Evolutionary conservation across 2,113 vertebrate genomes (phyloP).

Genomic region (Oostethus manadensis): DNA sequence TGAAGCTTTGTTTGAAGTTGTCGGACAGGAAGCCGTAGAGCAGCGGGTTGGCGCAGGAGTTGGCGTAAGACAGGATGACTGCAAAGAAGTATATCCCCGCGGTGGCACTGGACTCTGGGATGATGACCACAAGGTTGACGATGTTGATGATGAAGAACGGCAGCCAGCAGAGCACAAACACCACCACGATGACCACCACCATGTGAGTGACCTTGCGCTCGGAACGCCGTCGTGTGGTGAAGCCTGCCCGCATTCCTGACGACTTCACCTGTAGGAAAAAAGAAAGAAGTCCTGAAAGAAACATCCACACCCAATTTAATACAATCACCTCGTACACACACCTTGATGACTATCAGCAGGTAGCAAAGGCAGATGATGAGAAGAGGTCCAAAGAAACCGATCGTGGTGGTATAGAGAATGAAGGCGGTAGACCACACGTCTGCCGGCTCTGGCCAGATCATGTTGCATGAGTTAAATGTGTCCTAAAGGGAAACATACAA

Average conservation of each 20-base stretch:
- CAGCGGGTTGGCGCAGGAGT: conserved; percentile 93
- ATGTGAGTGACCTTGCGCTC: conserved; percentile 88
- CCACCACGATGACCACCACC: conserved; percentile 92
- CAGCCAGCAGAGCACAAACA: conserved; percentile 92
- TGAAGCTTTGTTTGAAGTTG: conserved; percentile 95
- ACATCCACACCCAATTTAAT: neutral
- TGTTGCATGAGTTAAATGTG: conserved; percentile 83
- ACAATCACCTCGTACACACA: conserved; percentile 1
- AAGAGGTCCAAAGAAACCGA: conserved; percentile 88
- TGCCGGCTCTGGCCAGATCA: conserved; percentile 89
- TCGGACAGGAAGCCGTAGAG: conserved; percentile 91
- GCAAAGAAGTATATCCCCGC: conserved; percentile 85
- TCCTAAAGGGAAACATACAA: conserved; percentile 58
- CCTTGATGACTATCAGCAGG: conserved; percentile 84
- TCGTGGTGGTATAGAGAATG: conserved; percentile 84
- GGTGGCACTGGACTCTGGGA: conserved; percentile 80
- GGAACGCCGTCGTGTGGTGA: conserved; percentile 78
- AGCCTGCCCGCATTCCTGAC: conserved; percentile 75
- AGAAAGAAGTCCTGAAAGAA: neutral
- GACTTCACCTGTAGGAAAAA: conserved; percentile 76
- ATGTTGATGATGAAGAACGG: conserved; percentile 92
- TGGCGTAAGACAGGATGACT: conserved; percentile 88
- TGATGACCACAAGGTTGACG: conserved; percentile 83
- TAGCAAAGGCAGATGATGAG: conserved; percentile 93
- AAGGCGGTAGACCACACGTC: conserved; percentile 83